phyloP scores from a whole-genome alignment of 2,888 invertebrate species.

The Perdita meconis region DNA sequence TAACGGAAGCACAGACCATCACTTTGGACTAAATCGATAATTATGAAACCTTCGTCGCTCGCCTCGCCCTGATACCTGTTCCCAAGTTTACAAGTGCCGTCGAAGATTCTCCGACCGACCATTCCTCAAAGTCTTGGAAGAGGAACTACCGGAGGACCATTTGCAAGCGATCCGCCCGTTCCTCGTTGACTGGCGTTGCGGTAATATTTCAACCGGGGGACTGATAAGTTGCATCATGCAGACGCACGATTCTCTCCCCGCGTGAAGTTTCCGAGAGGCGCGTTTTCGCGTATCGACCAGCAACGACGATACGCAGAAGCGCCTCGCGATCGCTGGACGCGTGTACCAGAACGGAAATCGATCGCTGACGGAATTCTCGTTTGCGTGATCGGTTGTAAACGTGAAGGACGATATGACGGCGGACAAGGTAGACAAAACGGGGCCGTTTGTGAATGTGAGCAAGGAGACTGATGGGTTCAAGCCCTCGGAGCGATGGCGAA shows the following conservation, averaged over 20 bases:
- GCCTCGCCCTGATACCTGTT: not conserved
- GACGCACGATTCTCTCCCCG: not conserved
- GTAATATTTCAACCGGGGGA: slow-evolving; percentile 41
- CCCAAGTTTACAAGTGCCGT: not conserved
- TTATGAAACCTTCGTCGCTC: slow-evolving; percentile 18
- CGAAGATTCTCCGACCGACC: slow-evolving; percentile 2
- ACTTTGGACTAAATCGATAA: not conserved
- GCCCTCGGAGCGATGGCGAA: slow-evolving; percentile 89
- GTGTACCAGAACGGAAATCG: no score
- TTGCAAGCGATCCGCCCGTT: not conserved
- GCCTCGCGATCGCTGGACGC: not conserved
- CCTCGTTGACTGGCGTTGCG: slow-evolving; percentile 5
- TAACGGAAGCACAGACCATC: not conserved
- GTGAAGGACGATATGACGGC: slow-evolving; percentile 32
- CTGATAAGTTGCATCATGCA: slow-evolving; percentile 39
- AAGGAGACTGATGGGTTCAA: slow-evolving; percentile 64
- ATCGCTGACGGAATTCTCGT: not conserved
- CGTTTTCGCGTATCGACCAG: slow-evolving; percentile 8
- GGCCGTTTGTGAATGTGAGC: slow-evolving; percentile 72
- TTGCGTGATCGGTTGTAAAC: not conserved
- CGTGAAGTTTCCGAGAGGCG: not conserved
- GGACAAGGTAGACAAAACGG: slow-evolving; percentile 43
- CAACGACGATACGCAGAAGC: no score
- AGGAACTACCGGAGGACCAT: not conserved
- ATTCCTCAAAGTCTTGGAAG: not conserved